A percentile compares a stretch with the other conserved stretches of the same genome.
phyloP scores from a whole-genome alignment of 2,888 invertebrate genomes.

The Celastrina argiolus region DNA sequence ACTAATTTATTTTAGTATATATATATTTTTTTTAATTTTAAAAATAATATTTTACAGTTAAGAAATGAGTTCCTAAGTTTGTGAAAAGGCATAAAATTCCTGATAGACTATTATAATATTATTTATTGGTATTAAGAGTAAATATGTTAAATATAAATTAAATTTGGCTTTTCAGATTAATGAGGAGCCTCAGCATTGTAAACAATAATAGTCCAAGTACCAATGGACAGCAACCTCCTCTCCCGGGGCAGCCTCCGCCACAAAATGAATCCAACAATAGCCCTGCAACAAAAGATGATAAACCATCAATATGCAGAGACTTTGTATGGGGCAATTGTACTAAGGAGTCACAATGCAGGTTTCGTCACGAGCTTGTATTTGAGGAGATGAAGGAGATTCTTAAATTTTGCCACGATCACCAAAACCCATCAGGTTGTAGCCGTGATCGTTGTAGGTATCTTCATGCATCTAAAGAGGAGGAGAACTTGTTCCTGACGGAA shows the following conservation, averaged over 20 bases:
- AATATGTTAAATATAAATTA: no score
- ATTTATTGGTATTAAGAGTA: no score
- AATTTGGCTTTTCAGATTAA: neutral
- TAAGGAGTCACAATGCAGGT: conserved; percentile 53
- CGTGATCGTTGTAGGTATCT: conserved; percentile 57
- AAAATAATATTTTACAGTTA: no score
- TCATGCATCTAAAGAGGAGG: conserved; percentile 56
- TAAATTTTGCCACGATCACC: conserved; percentile 63
- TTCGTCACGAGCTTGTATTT: conserved; percentile 52
- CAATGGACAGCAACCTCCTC: conserved; percentile 55
- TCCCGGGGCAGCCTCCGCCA: conserved; percentile 39
- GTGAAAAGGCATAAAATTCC: no score
- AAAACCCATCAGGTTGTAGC: conserved; percentile 56
- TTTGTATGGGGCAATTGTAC: conserved; percentile 62
- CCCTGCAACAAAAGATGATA: conserved; percentile 31
- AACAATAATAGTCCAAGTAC: conserved; percentile 41
- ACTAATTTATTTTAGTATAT: no score
- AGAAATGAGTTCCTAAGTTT: no score
- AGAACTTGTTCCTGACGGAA: conserved; percentile 47
- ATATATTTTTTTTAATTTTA: no score
- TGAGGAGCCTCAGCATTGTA: neutral
- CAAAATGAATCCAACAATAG: conserved; percentile 41
- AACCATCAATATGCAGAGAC: conserved; percentile 49
- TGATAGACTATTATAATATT: no score
- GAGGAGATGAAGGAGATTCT: conserved; percentile 56